Evolutionary conservation across 2,888 invertebrate species (phyloP).

Genomic region (Agrotis exclamationis): DNA sequence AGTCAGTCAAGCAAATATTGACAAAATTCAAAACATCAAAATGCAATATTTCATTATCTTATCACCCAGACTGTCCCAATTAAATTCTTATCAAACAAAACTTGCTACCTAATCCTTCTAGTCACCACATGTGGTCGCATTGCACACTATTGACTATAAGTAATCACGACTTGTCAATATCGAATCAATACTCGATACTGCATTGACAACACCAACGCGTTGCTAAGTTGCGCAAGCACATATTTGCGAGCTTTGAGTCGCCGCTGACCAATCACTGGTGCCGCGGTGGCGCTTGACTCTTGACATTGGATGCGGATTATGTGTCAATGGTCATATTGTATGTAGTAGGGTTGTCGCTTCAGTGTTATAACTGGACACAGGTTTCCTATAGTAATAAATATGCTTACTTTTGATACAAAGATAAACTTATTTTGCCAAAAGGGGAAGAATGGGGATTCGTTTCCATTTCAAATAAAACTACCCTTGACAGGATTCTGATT

Average conservation of each 20-base stretch:
- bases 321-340: slow-evolving; percentile 62
- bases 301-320: slow-evolving; percentile 78
- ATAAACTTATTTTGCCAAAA: no score
- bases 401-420: no score
- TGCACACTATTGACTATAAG: slow-evolving; percentile 58
- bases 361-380: no score
- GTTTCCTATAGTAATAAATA: no score
- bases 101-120: slow-evolving; percentile 24
- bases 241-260: slow-evolving; percentile 69
- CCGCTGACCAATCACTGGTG: slow-evolving; percentile 62
- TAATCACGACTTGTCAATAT: slow-evolving; percentile 69
- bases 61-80: slow-evolving; percentile 10
- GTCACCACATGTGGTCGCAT: slow-evolving; percentile 74
- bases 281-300: slow-evolving; percentile 66
- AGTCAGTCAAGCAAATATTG: no score
- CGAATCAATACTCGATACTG: slow-evolving; percentile 67
- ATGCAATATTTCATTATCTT: no score
- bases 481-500: no score
- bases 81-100: slow-evolving; percentile 25
- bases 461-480: no score
- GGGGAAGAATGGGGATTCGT: no score
- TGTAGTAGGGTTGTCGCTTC: slow-evolving; percentile 52
- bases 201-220: slow-evolving; percentile 66
- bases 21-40: neutral
- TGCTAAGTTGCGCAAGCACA: slow-evolving; percentile 76